These are phyloP conservation scores for Uria lomvia DNA, from an alignment of 2,113 vertebrate species.

Conservation along the genomic window DNA sequence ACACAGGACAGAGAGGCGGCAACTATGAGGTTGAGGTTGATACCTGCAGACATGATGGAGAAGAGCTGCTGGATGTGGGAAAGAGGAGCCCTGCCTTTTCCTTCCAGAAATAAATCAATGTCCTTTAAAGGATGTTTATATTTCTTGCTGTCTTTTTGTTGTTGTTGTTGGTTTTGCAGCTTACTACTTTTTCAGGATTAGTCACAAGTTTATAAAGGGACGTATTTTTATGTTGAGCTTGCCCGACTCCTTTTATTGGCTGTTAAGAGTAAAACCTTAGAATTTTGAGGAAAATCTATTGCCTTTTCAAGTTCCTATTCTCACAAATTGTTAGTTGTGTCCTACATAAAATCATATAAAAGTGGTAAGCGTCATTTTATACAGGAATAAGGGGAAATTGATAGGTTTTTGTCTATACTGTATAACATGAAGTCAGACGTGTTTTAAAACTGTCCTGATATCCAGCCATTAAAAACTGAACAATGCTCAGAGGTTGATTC, in stretches of 20 bases:
- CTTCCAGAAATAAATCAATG: background rate
- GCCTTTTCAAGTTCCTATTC: background rate
- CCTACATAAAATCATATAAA: background rate
- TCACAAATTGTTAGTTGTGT: background rate
- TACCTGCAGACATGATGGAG: accelerated
- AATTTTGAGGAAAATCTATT: background rate
- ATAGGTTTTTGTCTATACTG: background rate
- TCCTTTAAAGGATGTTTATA: background rate
- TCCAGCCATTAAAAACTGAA: background rate
- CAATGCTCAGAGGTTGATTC: background rate
- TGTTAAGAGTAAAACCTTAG: background rate
- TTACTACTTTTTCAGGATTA: background rate
- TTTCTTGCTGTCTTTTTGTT: background rate
- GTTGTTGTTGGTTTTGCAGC: background rate
- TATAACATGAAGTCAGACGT: background rate
- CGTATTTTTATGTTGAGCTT: background rate
- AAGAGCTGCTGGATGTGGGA: background rate
- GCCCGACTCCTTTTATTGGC: background rate
- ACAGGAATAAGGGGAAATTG: background rate
- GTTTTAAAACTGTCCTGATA: background rate
- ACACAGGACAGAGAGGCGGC: background rate
- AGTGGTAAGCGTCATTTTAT: background rate
- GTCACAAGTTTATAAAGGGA: background rate
- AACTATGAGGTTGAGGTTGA: accelerated
- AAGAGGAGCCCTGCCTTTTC: background rate